Percentiles rank a stretch among this genome's conserved stretches.
phyloP scores from a whole-genome alignment of 2,888 invertebrate species.

The Drosophila lacicola region DNA sequence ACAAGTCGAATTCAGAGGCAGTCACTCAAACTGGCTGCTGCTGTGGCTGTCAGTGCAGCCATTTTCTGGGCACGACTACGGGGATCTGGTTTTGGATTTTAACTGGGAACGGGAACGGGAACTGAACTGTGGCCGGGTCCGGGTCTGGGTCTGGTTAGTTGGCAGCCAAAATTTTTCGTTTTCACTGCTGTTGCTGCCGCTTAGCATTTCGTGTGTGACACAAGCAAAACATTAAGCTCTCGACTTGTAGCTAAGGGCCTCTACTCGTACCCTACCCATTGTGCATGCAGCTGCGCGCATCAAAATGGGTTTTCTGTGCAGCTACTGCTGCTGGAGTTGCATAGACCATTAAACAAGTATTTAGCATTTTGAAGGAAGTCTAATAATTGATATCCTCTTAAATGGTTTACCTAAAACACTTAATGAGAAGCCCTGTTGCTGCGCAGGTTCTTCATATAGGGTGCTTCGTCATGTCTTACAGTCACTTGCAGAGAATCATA shows the following conservation, averaged over 20 bases:
- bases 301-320: slow-evolving; percentile 25
- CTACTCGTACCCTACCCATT: background rate
- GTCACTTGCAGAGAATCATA: background rate
- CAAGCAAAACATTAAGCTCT: slow-evolving; percentile 70
- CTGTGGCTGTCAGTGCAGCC: slow-evolving; percentile 33
- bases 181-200: slow-evolving; percentile 25
- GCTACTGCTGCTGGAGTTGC: slow-evolving; percentile 2
- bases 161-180: slow-evolving; percentile 38
- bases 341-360: slow-evolving; percentile 18
- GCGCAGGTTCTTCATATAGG: too few relatives aligned
- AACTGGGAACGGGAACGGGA: background rate
- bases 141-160: slow-evolving; percentile 38
- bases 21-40: slow-evolving; percentile 66
- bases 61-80: slow-evolving; percentile 11
- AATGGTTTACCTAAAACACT: background rate
- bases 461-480: too few relatives aligned
- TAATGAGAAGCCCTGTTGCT: background rate
- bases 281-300: slow-evolving; percentile 42
- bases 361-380: slow-evolving; percentile 2
- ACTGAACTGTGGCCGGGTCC: background rate
- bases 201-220: slow-evolving; percentile 44
- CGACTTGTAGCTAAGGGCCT: slow-evolving; percentile 49
- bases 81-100: slow-evolving; percentile 8
- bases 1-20: slow-evolving; percentile 76
- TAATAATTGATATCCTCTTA: slow-evolving; percentile 21